Evolutionary conservation across 2,113 vertebrate genomes (phyloP).

Genomic region (Serilophus lunatus): DNA sequence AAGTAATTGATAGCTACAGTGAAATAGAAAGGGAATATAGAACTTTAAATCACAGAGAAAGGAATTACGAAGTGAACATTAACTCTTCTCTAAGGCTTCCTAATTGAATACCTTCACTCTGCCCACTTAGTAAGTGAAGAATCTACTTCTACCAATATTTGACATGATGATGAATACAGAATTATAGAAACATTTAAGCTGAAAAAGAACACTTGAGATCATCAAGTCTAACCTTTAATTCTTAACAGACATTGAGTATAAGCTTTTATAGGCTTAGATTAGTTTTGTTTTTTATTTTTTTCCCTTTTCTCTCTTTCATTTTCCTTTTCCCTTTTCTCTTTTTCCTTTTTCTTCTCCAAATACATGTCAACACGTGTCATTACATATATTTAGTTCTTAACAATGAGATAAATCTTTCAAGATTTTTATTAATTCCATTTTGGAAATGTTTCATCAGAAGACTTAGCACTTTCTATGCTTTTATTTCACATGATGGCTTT

Average conservation of each 20-base stretch:
- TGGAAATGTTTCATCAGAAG: neutral
- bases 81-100: neutral
- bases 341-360: neutral
- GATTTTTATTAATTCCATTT: neutral
- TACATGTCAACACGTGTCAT: neutral
- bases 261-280: neutral
- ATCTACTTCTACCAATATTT: neutral
- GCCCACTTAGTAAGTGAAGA: neutral
- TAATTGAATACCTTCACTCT: neutral
- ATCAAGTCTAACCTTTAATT: neutral
- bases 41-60: neutral
- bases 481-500: constrained; percentile 30
- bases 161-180: neutral
- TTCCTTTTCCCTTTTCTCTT: neutral
- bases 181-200: neutral
- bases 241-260: neutral
- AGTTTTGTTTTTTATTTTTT: neutral
- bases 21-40: neutral
- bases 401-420: neutral
- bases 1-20: neutral
- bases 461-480: neutral
- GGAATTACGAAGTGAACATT: neutral
- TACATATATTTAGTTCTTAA: neutral
- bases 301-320: neutral
- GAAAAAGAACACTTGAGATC: neutral